A percentile compares a stretch with the other conserved stretches of the same genome.
Evolutionary conservation across 2,113 vertebrate genomes (phyloP).

Genomic region (Pavo muticus): DNA sequence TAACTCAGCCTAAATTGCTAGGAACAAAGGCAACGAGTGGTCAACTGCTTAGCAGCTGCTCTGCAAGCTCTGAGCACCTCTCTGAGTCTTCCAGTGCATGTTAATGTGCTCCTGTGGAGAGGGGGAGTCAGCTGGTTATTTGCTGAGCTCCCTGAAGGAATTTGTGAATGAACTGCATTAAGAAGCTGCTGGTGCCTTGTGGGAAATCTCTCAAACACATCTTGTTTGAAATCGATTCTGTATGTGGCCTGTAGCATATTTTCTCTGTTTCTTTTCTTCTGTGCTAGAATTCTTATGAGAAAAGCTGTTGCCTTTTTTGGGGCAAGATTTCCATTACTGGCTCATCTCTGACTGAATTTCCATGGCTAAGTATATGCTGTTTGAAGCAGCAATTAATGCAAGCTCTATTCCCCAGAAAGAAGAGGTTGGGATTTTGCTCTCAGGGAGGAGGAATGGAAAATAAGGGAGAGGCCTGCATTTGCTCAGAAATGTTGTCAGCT

Average conservation of each 20-base stretch:
- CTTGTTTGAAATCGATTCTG: slow-evolving; percentile 54
- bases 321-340: slow-evolving; percentile 42
- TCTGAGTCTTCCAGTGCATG: background rate
- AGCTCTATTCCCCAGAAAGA: slow-evolving; percentile 29
- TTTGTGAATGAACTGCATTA: slow-evolving; percentile 37
- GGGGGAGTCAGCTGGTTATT: background rate
- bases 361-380: slow-evolving; percentile 53
- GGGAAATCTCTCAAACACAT: slow-evolving; percentile 55
- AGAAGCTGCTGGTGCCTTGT: slow-evolving; percentile 35
- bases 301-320: slow-evolving; percentile 30
- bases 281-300: slow-evolving; percentile 40
- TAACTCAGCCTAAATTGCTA: background rate
- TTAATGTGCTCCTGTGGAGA: background rate
- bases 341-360: slow-evolving; percentile 55
- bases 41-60: background rate
- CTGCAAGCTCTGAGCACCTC: background rate
- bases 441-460: background rate
- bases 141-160: slow-evolving; percentile 16
- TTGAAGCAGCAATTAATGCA: slow-evolving; percentile 69
- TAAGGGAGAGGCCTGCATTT: background rate
- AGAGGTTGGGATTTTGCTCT: slow-evolving; percentile 13
- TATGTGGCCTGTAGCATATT: slow-evolving; percentile 43
- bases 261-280: slow-evolving; percentile 40
- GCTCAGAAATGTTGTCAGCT: background rate
- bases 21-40: background rate